Percentiles rank a stretch among this genome's conserved stretches.
Conservation (phyloP, 2,888 invertebrate genomes). For the Amaurobius ferox region DNA sequence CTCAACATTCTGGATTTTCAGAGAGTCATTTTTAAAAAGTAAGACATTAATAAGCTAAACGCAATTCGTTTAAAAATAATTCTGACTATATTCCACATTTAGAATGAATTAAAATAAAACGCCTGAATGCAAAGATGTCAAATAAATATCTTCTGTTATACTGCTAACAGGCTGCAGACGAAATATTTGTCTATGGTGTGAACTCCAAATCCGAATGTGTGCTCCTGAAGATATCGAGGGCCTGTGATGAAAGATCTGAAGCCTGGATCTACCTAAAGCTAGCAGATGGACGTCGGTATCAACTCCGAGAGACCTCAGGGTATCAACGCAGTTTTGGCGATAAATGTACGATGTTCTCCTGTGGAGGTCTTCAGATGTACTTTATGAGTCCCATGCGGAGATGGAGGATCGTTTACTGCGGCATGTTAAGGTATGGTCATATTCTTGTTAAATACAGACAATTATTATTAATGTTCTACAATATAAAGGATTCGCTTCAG, state of each 20-base stretch:
- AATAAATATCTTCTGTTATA: no score
- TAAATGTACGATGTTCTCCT: background rate
- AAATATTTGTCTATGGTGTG: slow-evolving; percentile 47
- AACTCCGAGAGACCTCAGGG: background rate
- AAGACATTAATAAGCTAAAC: no score
- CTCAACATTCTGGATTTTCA: no score
- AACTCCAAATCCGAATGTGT: slow-evolving; percentile 45
- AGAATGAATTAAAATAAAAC: no score
- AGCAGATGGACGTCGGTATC: slow-evolving; percentile 34
- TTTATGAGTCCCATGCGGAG: slow-evolving; percentile 41
- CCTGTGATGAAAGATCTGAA: slow-evolving; percentile 23
- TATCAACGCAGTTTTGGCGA: slow-evolving; percentile 25
- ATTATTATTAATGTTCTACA: no score
- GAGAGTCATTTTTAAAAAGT: no score
- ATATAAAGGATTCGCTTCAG: no score
- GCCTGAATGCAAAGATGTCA: no score
- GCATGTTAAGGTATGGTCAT: slow-evolving; percentile 62
- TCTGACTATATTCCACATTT: background rate
- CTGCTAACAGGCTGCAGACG: slow-evolving; percentile 43
- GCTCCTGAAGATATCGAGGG: slow-evolving; percentile 19
- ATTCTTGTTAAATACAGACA: no score
- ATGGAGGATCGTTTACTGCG: slow-evolving; percentile 66
- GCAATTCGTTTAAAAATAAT: background rate
- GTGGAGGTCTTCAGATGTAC: slow-evolving; percentile 48
- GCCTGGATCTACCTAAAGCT: slow-evolving; percentile 50